phyloP scores from a whole-genome alignment of 2,888 invertebrate genomes.

The Metellina segmentata region DNA sequence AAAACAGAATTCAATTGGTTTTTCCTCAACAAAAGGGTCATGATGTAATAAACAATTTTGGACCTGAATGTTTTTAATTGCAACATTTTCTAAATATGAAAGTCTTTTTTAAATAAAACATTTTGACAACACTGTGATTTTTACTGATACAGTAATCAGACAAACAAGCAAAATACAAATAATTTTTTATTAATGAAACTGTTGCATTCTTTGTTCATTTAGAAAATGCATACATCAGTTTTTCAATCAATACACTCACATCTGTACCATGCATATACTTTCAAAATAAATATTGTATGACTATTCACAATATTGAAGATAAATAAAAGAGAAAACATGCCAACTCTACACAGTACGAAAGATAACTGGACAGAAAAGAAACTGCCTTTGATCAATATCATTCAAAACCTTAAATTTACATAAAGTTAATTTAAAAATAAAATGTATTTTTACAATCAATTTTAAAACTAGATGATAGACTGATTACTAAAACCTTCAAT shows the following conservation, averaged over 20 bases:
- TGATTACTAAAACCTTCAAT: no score
- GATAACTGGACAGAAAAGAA: background rate
- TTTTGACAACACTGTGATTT: constrained; percentile 2
- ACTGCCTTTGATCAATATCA: background rate
- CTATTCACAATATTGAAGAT: constrained; percentile 13
- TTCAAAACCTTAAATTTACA: no score
- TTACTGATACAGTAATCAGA: background rate
- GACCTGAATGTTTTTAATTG: background rate
- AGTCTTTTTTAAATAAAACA: constrained; percentile 1
- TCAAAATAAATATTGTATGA: constrained; percentile 36
- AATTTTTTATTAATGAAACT: constrained; percentile 36
- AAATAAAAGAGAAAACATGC: constrained; percentile 11
- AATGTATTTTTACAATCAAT: no score
- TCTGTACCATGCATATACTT: constrained; percentile 28
- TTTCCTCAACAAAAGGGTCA: background rate
- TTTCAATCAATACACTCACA: constrained; percentile 41
- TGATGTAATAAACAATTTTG: background rate
- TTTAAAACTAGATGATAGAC: no score
- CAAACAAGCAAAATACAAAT: constrained; percentile 17
- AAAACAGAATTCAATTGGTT: background rate
- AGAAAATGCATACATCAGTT: constrained; percentile 63
- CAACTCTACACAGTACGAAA: background rate
- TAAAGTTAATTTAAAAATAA: no score
- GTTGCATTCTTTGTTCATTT: constrained; percentile 51
- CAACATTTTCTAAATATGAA: background rate